These are phyloP conservation scores for Dromaius novaehollandiae DNA, from an alignment of 2,113 vertebrate species.

Conservation along the genomic window DNA sequence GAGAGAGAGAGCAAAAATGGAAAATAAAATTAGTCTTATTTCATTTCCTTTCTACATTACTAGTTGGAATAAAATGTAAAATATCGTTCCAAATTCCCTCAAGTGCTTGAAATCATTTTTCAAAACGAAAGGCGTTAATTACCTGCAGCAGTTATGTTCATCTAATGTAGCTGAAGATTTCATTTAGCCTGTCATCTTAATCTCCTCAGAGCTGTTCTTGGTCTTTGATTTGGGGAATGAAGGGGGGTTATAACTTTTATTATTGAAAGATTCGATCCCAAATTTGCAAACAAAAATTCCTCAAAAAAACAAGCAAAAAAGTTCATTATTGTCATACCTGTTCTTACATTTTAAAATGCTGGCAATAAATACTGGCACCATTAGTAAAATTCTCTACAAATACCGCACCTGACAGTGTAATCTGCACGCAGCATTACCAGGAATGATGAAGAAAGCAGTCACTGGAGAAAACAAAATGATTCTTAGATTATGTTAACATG, in stretches of 20 bases:
- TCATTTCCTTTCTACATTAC: conserved; percentile 69
- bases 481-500: neutral
- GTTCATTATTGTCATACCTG: neutral
- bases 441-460: neutral
- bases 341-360: neutral
- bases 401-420: neutral
- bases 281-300: neutral
- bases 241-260: neutral
- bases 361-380: neutral
- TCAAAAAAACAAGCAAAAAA: neutral
- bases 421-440: neutral
- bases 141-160: conserved; percentile 51
- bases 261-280: neutral
- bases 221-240: neutral
- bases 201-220: neutral
- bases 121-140: conserved; percentile 54
- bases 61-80: conserved; percentile 25
- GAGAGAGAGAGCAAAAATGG: conserved; percentile 44
- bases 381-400: neutral
- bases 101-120: conserved; percentile 46
- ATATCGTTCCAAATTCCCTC: conserved; percentile 33
- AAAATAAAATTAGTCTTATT: conserved; percentile 74
- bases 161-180: neutral
- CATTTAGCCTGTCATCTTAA: neutral
- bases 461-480: neutral